Evolutionary conservation across 2,888 invertebrate genomes (phyloP).

Genomic region (Mystacides longicornis): DNA sequence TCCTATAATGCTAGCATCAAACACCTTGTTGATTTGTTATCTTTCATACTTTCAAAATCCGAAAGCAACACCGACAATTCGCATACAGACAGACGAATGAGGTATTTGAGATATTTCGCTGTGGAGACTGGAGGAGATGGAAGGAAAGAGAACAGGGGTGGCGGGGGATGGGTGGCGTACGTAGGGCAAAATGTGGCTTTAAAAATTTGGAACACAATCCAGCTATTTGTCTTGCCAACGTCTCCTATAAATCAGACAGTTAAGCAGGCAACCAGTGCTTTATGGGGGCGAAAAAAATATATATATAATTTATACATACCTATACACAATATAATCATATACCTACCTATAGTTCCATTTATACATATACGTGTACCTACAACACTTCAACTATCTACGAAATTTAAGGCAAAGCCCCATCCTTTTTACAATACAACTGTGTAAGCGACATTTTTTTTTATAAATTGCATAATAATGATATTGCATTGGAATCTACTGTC

Average conservation of each 20-base stretch:
- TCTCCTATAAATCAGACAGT: conserved; percentile 64
- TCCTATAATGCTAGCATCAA: too few species aligned
- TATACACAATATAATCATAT: neutral
- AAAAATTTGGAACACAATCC: conserved; percentile 75
- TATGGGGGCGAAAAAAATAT: conserved; percentile 37
- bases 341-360: neutral
- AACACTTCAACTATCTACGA: conserved; percentile 24
- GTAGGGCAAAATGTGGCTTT: conserved; percentile 62
- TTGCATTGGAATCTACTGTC: too few species aligned
- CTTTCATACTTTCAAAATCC: neutral
- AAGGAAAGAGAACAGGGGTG: conserved; percentile 30
- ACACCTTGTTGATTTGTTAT: too few species aligned
- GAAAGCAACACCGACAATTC: too few species aligned
- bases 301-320: conserved; percentile 26
- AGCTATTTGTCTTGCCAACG: conserved; percentile 69
- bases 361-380: neutral
- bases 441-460: neutral
- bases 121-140: neutral
- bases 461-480: neutral
- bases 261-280: conserved; percentile 57
- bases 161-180: conserved; percentile 31
- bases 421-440: neutral
- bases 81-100: too few species aligned
- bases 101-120: neutral
- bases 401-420: conserved; percentile 25